Evolutionary conservation across 2,888 invertebrate genomes (phyloP).

Genomic region (Aleiodes leptofemur): DNA sequence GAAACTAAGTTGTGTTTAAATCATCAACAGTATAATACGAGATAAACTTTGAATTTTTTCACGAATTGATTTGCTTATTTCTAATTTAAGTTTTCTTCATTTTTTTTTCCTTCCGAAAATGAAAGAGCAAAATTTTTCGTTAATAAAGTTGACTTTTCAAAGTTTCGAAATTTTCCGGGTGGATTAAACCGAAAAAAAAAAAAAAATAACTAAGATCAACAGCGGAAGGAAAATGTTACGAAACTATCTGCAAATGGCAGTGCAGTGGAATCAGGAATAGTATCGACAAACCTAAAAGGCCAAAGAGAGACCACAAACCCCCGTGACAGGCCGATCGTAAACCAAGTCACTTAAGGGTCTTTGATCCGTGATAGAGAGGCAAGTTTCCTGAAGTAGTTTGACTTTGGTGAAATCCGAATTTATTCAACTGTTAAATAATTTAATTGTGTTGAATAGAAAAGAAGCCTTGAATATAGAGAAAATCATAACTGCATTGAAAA

Average conservation of each 20-base stretch:
- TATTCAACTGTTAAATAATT: slow-evolving; percentile 11
- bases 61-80: background rate
- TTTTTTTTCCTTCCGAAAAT: background rate
- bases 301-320: slow-evolving; percentile 21
- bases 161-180: background rate
- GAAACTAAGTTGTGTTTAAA: slow-evolving; percentile 22
- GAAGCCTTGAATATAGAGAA: background rate
- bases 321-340: slow-evolving; percentile 28
- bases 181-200: too few relatives aligned
- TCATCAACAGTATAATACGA: slow-evolving; percentile 16
- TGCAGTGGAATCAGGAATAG: background rate
- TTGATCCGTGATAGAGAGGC: slow-evolving; percentile 25
- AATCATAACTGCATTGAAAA: background rate
- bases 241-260: slow-evolving; percentile 30
- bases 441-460: background rate
- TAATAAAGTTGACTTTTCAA: background rate
- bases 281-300: slow-evolving; percentile 23
- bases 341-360: slow-evolving; percentile 26
- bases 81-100: background rate
- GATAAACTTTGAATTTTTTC: background rate
- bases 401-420: slow-evolving; percentile 10
- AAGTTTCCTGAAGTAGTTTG: slow-evolving; percentile 18
- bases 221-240: background rate
- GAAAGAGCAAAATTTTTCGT: background rate
- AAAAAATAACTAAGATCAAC: slow-evolving; percentile 10